phyloP scores from a whole-genome alignment of 2,888 invertebrate genomes.

The Torymus aiolomorphi region DNA sequence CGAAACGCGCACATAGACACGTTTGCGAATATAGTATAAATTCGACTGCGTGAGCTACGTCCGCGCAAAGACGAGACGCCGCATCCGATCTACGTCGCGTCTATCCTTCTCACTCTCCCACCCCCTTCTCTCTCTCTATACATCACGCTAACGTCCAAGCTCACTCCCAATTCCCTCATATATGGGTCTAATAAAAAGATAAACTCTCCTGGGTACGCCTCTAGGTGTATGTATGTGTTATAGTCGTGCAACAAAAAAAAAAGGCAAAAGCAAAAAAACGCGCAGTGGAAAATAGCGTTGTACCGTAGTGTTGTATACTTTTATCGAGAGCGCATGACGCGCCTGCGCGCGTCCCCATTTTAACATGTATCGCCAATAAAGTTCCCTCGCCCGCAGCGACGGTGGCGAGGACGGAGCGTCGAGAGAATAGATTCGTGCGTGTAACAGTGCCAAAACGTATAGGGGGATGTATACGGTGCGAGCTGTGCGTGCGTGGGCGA shows the following conservation, averaged over 20 bases:
- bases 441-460: constrained; percentile 30
- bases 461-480: neutral
- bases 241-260: constrained; percentile 3
- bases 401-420: neutral
- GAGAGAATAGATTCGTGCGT: neutral
- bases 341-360: constrained; percentile 1
- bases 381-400: neutral
- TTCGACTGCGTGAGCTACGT: constrained; percentile 2
- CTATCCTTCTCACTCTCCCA: too few species aligned
- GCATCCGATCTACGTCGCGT: neutral
- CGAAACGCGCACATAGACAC: too few species aligned
- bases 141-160: too few species aligned
- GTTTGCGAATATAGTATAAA: neutral
- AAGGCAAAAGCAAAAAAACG: constrained; percentile 1
- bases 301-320: constrained; percentile 25
- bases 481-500: neutral
- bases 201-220: constrained; percentile 40
- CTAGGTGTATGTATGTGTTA: constrained; percentile 43
- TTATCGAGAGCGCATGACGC: neutral
- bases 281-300: neutral
- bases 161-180: too few species aligned
- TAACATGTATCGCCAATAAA: neutral
- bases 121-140: too few species aligned
- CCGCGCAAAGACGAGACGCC: constrained; percentile 30
- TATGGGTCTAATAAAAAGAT: constrained; percentile 3